Evolutionary conservation across 2,113 vertebrate species (phyloP), one percentile per base, ranked within the genome.

Genomic region (Dendropsophus ebraccatus): DNA sequence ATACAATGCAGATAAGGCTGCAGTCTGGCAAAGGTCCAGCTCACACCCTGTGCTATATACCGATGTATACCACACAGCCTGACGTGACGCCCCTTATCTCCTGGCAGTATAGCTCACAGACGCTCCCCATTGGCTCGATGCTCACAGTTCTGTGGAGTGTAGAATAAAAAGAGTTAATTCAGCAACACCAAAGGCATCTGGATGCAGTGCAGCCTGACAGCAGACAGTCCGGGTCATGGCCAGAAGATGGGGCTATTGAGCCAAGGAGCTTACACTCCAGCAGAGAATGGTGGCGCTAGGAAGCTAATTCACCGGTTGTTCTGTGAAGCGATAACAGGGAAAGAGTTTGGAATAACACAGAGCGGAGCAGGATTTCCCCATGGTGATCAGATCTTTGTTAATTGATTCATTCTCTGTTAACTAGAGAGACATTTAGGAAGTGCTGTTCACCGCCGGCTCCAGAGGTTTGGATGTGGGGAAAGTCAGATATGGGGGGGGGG

Each of bases 1-100:
- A 87, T 87, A 87, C 69, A 86, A 86, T 86, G 84, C 84, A 86
- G 84, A 81, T 77, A 81, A 74, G 28, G 85, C 85, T 74, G 85
- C 78, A 87, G 69, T 37, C 52, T 87, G 85, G 77, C 67, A n/a
- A 12, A 14, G 52, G 32, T 49, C 78, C 75, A 79, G 60, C 37
- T 17, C 65, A 79, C 65, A 47, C 85, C 77, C 78, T 74, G 78
- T 45, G n/a, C 35, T 87, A 81, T 74, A 81, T 86, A 30, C 35
- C 11, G 2, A 13, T 56, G 25, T 70, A 72, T 73, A 56, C 23
- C 32, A n/a, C 37, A 5, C 52, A 30, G 74, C 74, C 74, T 10
- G 49, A 50, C 45, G 45, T 77, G 25, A 52, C 74, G 23, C 32
- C 1, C 23, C 32, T 60, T 81, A 41, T 81, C 78, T 45, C 78